These are phyloP conservation scores for Ferrisia virgata DNA, from an alignment of 2,888 invertebrate species.

Conservation along the genomic window DNA sequence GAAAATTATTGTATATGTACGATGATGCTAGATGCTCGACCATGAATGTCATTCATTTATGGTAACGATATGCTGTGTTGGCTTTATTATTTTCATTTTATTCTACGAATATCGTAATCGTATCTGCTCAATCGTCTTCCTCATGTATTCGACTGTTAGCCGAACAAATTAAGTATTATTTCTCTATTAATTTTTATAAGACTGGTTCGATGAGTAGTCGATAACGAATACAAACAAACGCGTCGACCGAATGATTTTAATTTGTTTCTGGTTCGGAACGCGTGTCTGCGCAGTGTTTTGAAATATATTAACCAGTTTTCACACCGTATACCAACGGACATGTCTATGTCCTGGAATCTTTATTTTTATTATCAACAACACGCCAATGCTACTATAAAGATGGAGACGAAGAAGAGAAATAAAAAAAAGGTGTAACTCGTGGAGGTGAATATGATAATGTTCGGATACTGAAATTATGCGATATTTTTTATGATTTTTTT, in stretches of 20 bases:
- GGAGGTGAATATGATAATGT: not conserved
- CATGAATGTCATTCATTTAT: not conserved
- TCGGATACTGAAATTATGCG: not conserved
- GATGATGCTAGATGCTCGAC: not conserved
- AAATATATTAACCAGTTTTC: not conserved
- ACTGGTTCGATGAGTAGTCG: not conserved
- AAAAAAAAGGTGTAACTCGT: not conserved
- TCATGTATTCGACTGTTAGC: too few relatives aligned
- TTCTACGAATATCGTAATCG: too few relatives aligned
- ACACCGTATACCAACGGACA: not conserved
- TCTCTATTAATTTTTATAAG: slow-evolving; percentile 12
- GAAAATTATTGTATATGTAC: not conserved
- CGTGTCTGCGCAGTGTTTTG: not conserved
- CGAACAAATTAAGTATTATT: slow-evolving; percentile 11
- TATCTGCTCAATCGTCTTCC: not conserved
- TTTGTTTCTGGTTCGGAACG: not conserved
- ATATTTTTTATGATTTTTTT: not conserved
- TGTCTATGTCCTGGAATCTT: too few relatives aligned
- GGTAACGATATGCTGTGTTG: not conserved
- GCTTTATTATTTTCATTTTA: not conserved
- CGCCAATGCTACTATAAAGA: not conserved
- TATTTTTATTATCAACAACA: too few relatives aligned
- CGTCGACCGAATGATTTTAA: not conserved
- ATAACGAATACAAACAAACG: not conserved
- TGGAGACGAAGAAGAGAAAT: too few relatives aligned